Conservation (phyloP, 2,888 invertebrate species). For the Cactoblastis cactorum region DNA sequence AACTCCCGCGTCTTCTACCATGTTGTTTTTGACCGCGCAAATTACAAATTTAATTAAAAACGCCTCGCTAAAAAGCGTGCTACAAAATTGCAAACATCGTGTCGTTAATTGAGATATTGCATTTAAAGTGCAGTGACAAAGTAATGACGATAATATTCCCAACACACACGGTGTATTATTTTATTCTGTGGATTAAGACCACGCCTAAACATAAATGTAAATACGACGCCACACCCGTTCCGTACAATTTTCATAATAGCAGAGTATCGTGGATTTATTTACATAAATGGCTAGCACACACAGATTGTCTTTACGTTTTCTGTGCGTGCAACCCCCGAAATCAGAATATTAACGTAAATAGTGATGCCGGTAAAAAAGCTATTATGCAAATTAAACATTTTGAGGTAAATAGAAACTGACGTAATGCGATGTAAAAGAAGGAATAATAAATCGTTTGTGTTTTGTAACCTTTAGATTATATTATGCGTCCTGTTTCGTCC, state of each 20-base stretch:
- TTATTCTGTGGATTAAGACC: slow-evolving; percentile 47
- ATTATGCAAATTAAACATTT: slow-evolving; percentile 79
- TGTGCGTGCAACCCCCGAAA: slow-evolving; percentile 76
- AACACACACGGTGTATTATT: slow-evolving; percentile 41
- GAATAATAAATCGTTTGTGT: slow-evolving; percentile 69
- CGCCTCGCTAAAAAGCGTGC: slow-evolving; percentile 1
- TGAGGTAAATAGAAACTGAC: slow-evolving; percentile 75
- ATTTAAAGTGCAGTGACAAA: slow-evolving; percentile 13
- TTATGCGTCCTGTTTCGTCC: too few species aligned
- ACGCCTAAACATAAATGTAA: slow-evolving; percentile 63
- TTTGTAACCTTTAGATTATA: slow-evolving; percentile 48
- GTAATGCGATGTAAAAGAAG: slow-evolving; percentile 66
- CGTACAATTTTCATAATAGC: slow-evolving; percentile 65
- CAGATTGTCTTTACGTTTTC: slow-evolving; percentile 76
- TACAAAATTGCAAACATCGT: slow-evolving; percentile 8
- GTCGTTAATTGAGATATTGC: not conserved
- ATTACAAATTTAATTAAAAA: slow-evolving; percentile 36
- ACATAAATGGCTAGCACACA: slow-evolving; percentile 74
- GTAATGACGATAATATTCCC: slow-evolving; percentile 27
- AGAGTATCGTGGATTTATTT: slow-evolving; percentile 73
- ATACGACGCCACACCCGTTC: slow-evolving; percentile 61
- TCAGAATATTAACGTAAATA: slow-evolving; percentile 78
- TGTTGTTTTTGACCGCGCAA: slow-evolving; percentile 44
- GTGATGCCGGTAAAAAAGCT: slow-evolving; percentile 75
- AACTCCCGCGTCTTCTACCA: slow-evolving; percentile 37